Base-by-base conservation (phyloP, 2,113 vertebrate genomes). In the Gobius niger region DNA sequence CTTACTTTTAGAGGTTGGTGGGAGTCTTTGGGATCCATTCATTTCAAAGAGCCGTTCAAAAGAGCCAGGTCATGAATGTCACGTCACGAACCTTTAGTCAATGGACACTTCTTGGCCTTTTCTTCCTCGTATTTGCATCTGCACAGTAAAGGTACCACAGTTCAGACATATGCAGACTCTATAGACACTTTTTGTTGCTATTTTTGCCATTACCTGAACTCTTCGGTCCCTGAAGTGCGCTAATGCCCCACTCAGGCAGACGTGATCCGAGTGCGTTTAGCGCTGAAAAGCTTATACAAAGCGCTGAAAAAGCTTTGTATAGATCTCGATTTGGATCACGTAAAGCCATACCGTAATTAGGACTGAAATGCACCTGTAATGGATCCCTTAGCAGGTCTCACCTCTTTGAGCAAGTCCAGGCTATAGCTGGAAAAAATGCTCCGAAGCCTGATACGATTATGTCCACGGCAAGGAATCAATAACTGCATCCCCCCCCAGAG, bases 211-310 rank as follows among this genome's bases (percentile, higher is more conserved):
- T 60, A 9, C 7, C 7, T 41, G 57, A 16, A 41, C 40, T 44
- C 5, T 42, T 42, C 9, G 40, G 13, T 60, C 57, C 7, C 14
- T n/a, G 40, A 60, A 60, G 57, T 60, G 57, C 10, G 57, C 40
- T 60, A 60, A 60, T 60, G 57, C 40, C 5, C 9, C 57, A 44
- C 57, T 60, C 56, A 60, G 56, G 42, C 56, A 3, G 56, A 8
- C 8, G 42, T 60, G 57, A 60, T 60, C 5, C 41, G 5, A 7
- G 14, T 8, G 57, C 40, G 9, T 60, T 60, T 42, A 60, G 13
- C 14, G n/a, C 42, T 60, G 40, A 60, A 60, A 42, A 9, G 13
- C n/a, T n/a, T n/a, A n/a, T n/a, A n/a, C n/a, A n/a, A n/a, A n/a
- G n/a, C n/a, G n/a, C n/a, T n/a, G n/a, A n/a, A n/a, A n/a, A n/a